Evolutionary conservation across 2,888 invertebrate genomes (phyloP), one percentile per base, ranked within the genome.

Genomic region (Glaucopsyche alexis): DNA sequence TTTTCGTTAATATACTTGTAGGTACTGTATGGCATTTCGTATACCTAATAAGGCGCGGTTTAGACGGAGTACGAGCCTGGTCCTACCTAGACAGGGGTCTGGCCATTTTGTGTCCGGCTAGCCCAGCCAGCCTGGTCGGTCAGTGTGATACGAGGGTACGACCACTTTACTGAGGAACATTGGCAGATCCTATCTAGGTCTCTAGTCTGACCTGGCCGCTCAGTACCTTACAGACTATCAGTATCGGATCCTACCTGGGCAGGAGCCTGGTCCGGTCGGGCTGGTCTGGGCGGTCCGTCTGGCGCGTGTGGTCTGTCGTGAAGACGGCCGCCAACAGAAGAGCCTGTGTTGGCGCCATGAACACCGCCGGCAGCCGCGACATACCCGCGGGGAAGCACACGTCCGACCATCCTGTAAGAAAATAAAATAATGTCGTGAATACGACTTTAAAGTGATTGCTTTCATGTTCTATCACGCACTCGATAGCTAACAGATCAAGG

Each of bases 301-400:
- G 45, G 16, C 8, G 65, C 7, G 42, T 38, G 4, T 72, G 75
- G 11, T 75, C 74, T 1, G 77, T 69, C 65, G 76, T 65, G 67
- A 77, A 74, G 45, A 80, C 52, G 0, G 83, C 84, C 1, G 85
- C 82, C 47, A 87, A 80, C 71, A 87, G 77, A 74, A 86, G 78
- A 71, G 87, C 86, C 79, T 85, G 86, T 73, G 83, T 79, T 3
- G 86, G 87, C 76, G 83, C 82, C 73, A 80, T 80, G 76, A 87
- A 80, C 74, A 81, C 84, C 0, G 79, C 83, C 8, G 86, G 85
- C 69, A 87, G 82, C 13, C 81, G 84, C 29, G 82, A 79, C 75
- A 85, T 77, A 7, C 83, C 84, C 47, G 79, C 74, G 29, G 76
- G 75, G 47, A 74, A 76, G 75, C 82, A 82, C 42, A 76, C 74